phyloP scores from a whole-genome alignment of 2,797 vertebrate genomes.

The Gastrophryne carolinensis region DNA sequence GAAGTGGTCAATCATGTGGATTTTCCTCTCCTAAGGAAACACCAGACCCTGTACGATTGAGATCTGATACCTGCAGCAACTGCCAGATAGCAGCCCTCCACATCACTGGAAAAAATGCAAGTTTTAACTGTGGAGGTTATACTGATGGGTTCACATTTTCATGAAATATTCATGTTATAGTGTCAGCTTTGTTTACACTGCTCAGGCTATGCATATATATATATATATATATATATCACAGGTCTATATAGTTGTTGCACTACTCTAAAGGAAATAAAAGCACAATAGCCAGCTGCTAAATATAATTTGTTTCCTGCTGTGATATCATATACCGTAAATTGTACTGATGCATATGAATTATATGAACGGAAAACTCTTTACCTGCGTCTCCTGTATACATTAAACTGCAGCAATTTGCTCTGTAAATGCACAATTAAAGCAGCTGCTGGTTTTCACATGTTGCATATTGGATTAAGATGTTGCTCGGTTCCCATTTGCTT shows the following conservation, averaged over 20 bases:
- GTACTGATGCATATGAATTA: neutral
- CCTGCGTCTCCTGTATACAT: neutral
- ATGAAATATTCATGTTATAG: slow-evolving; percentile 50
- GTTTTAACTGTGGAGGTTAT: slow-evolving; percentile 47
- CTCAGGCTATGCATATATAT: slow-evolving; percentile 3
- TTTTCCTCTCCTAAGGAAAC: slow-evolving; percentile 27
- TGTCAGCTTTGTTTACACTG: slow-evolving; percentile 49
- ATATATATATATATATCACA: slow-evolving; percentile 13
- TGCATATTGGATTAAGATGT: neutral
- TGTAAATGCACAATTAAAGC: neutral
- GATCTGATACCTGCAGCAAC: slow-evolving; percentile 46
- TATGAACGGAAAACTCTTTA: neutral
- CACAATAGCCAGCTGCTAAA: neutral
- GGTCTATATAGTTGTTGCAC: slow-evolving; percentile 10
- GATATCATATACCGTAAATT: neutral
- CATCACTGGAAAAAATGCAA: slow-evolving; percentile 47
- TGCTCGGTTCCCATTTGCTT: neutral
- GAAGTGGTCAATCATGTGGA: neutral
- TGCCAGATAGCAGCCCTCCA: slow-evolving; percentile 42
- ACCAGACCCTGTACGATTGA: slow-evolving; percentile 41
- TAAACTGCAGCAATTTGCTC: neutral
- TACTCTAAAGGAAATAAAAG: slow-evolving; percentile 3
- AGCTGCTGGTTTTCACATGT: neutral
- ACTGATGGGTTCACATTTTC: slow-evolving; percentile 50
- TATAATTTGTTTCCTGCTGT: neutral